Evolutionary conservation across 2,888 invertebrate species (phyloP).

Genomic region (Rhorus exstirpatorius): DNA sequence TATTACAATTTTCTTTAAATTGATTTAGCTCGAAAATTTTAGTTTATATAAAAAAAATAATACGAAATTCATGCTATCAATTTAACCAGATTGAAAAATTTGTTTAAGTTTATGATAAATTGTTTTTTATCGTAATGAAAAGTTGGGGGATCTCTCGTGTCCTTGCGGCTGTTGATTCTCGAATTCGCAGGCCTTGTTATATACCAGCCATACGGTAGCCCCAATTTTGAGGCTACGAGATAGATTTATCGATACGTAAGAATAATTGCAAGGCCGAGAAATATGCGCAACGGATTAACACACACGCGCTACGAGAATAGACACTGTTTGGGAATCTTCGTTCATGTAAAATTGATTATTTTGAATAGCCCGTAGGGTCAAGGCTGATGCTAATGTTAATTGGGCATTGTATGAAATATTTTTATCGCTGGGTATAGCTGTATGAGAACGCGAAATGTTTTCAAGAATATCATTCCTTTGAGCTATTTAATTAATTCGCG

Average conservation of each 20-base stretch:
- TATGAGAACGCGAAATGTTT: too few relatives aligned
- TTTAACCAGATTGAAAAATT: neutral
- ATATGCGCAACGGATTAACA: neutral
- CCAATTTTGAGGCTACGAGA: slow-evolving; percentile 15
- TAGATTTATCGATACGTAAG: slow-evolving; percentile 5
- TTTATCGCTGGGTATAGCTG: too few relatives aligned
- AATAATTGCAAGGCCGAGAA: slow-evolving; percentile 39
- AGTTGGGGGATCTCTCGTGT: slow-evolving; percentile 1
- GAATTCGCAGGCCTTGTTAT: slow-evolving; percentile 17
- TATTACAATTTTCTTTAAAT: too few relatives aligned
- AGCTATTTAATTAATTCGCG: too few relatives aligned
- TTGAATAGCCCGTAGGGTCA: slow-evolving; percentile 33
- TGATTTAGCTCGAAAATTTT: neutral
- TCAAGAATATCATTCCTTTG: too few relatives aligned
- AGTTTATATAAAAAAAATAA: neutral
- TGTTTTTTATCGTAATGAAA: slow-evolving; percentile 8
- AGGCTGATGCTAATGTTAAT: slow-evolving; percentile 49
- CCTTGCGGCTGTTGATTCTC: slow-evolving; percentile 38
- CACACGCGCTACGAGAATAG: slow-evolving; percentile 42
- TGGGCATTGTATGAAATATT: neutral
- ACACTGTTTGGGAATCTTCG: slow-evolving; percentile 13
- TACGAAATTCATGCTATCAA: neutral
- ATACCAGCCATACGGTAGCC: neutral
- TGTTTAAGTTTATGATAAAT: neutral
- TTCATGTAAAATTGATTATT: slow-evolving; percentile 27